These are phyloP conservation scores for Notodonta ziczac DNA, from an alignment of 2,888 invertebrate species.

Conservation along the genomic window DNA sequence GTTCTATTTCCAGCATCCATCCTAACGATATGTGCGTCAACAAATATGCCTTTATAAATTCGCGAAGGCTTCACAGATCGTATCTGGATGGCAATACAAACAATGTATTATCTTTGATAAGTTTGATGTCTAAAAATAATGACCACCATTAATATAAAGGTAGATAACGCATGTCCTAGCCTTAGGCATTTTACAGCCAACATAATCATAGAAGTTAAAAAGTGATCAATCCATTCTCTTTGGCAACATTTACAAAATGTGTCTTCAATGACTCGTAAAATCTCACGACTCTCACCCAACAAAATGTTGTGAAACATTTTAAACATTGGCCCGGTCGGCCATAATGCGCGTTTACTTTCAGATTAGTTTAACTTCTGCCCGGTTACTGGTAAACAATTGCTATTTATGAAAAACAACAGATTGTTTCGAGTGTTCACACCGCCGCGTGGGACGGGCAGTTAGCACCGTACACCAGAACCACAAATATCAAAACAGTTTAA, in stretches of 20 bases:
- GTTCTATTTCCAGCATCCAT: slow-evolving; percentile 3
- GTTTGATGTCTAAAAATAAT: slow-evolving; percentile 66
- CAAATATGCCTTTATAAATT: slow-evolving; percentile 21
- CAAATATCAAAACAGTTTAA: neutral
- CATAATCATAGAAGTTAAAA: slow-evolving; percentile 81
- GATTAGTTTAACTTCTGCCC: slow-evolving; percentile 36
- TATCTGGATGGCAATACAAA: slow-evolving; percentile 14
- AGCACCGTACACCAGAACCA: neutral
- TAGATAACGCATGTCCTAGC: slow-evolving; percentile 60
- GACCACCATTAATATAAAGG: slow-evolving; percentile 65
- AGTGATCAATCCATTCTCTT: slow-evolving; percentile 82
- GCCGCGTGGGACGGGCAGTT: slow-evolving; percentile 1
- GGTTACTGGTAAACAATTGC: slow-evolving; percentile 22
- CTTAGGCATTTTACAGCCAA: slow-evolving; percentile 66
- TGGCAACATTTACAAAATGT: slow-evolving; percentile 76
- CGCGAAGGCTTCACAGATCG: slow-evolving; percentile 16
- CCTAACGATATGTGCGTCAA: slow-evolving; percentile 6
- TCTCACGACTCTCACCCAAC: slow-evolving; percentile 66
- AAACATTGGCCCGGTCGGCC: slow-evolving; percentile 45
- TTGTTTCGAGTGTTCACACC: slow-evolving; percentile 8
- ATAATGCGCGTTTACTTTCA: slow-evolving; percentile 56
- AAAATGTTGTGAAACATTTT: slow-evolving; percentile 71
- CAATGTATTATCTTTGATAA: slow-evolving; percentile 40
- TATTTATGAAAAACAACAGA: slow-evolving; percentile 17
- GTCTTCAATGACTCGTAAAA: slow-evolving; percentile 79